Conservation (phyloP, 2,888 invertebrate species). For the Aethes cnicana region DNA sequence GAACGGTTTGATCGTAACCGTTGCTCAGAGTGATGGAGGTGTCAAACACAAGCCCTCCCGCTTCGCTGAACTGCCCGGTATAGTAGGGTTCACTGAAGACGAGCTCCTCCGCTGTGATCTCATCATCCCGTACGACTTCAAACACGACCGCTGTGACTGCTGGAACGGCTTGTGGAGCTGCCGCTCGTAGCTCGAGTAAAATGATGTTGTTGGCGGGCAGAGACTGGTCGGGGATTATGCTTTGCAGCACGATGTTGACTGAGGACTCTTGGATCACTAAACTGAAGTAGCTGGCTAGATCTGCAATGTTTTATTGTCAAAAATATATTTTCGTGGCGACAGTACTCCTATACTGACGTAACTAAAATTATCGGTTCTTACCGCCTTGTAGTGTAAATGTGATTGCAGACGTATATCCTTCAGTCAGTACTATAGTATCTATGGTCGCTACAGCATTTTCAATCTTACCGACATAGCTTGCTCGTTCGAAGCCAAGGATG, state of each 20-base stretch:
- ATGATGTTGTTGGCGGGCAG: too few relatives aligned
- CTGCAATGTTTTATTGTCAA: too few relatives aligned
- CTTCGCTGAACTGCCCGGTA: slow-evolving; percentile 19
- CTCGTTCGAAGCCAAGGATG: slow-evolving; percentile 37
- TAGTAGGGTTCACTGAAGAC: slow-evolving; percentile 18
- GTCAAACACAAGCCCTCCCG: slow-evolving; percentile 8
- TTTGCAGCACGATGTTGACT: slow-evolving; percentile 33
- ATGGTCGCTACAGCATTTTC: slow-evolving; percentile 23
- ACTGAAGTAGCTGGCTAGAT: too few relatives aligned
- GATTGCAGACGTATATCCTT: slow-evolving; percentile 32
- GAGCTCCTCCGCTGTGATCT: not conserved
- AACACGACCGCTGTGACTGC: slow-evolving; percentile 23
- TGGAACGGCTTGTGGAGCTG: slow-evolving; percentile 12
- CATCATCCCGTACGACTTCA: not conserved
- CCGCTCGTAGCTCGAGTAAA: slow-evolving; percentile 22
- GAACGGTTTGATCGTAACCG: slow-evolving; percentile 14
- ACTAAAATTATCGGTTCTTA: slow-evolving; percentile 5
- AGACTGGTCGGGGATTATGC: too few relatives aligned
- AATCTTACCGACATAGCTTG: slow-evolving; percentile 36
- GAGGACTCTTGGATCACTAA: slow-evolving; percentile 18
- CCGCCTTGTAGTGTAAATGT: slow-evolving; percentile 33
- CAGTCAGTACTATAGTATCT: slow-evolving; percentile 31
- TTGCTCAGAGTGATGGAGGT: not conserved
- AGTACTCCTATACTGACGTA: too few relatives aligned
- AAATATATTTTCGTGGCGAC: not conserved